Conservation (phyloP, 2,113 vertebrate species). For the Jacana jacana region DNA sequence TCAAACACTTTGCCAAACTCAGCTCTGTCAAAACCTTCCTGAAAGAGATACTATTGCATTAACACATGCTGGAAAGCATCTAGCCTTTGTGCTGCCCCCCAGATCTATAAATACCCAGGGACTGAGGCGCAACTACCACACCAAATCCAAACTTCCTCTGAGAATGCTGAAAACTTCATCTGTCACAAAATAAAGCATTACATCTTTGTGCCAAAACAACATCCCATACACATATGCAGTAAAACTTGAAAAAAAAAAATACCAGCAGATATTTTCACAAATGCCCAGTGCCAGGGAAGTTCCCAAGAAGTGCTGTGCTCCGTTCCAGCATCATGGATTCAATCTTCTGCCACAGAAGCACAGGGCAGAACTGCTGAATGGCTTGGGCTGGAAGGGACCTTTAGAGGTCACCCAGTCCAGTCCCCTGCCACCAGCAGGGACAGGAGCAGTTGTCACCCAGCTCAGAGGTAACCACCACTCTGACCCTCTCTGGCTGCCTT, state of each 20-base stretch:
- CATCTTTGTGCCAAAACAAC: not conserved
- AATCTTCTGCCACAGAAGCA: not conserved
- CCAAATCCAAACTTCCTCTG: not conserved
- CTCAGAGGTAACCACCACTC: not conserved
- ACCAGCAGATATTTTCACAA: not conserved
- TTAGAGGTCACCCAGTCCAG: not conserved
- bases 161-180: not conserved
- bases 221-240: not conserved
- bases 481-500: not conserved
- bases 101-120: not conserved
- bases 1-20: not conserved
- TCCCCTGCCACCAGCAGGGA: not conserved
- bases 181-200: not conserved
- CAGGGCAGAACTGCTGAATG: not conserved
- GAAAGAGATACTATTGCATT: not conserved
- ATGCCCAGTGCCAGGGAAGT: not conserved
- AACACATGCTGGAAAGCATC: not conserved
- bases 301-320: not conserved
- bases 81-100: not conserved
- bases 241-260: not conserved
- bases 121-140: not conserved
- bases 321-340: not conserved
- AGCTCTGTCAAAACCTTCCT: not conserved
- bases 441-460: not conserved
- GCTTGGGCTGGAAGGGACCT: not conserved